Evolutionary conservation across 1,140 invertebrate species (phyloP), one percentile per base, ranked within the genome.

Genomic region (Cecropterus lyciades): DNA sequence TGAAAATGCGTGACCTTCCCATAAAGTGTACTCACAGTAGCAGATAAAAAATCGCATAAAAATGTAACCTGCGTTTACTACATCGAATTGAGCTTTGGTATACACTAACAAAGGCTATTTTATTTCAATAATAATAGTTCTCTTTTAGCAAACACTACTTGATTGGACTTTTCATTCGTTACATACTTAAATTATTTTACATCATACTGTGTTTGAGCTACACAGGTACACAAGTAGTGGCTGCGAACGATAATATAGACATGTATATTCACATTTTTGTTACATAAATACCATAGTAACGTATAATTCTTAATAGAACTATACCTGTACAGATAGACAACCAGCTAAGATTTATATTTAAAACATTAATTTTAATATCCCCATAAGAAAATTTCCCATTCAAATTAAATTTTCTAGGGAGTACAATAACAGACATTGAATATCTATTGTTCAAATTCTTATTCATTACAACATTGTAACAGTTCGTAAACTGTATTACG

Each of bases 31-130:
- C 27, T 14, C 15, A n/a, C 16, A 33, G 10, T 11, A 15, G 11
- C 8, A 45, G 30, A 49, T 27, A 60, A 48, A 43, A 24, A 37
- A 69, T 62, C 64, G 56, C 51, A 40, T 53, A 67, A 56, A 20
- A 62, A 65, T 64, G 62, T 69, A 33, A 46, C 42, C 56, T 48
- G 56, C 45, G 46, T 49, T 45, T n/a, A 37, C 57, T 60, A 49
- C 33, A 60, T 60, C 43, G 51, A 76, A 75, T 86, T 85, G 79
- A 85, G 82, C 82, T 85, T 82, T 81, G 80, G 75, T 77, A 77
- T 72, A 75, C 49, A 75, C 72, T 64, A 67, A 71, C 57, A 60
- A 60, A 17, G 17, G 27, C 43, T 60, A 60, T 33, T 17, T 49
- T 49, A 49, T 60, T 49, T 2, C 20, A n/a, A 60, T 6, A 37